A percentile compares a stretch with the other conserved stretches of the same genome.
These are phyloP conservation scores for Diplosoma virens DNA, from an alignment of 23 tunicate genomes.

Conservation along the genomic window DNA sequence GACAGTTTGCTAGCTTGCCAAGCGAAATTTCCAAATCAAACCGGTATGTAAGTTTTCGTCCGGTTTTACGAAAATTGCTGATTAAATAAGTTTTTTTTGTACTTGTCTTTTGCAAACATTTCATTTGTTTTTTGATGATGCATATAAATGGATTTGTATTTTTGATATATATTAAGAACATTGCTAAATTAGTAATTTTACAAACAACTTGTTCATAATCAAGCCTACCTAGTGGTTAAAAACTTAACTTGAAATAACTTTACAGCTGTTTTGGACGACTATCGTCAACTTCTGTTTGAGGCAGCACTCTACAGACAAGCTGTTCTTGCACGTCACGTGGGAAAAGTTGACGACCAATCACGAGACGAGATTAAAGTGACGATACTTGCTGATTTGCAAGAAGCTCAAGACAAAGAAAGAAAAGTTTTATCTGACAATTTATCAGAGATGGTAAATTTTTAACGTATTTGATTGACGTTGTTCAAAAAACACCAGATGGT, in stretches of 20 bases:
- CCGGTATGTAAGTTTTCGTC: too few relatives aligned
- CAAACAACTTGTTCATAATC: too few relatives aligned
- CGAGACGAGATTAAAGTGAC: slow-evolving; percentile 59
- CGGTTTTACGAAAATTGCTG: too few relatives aligned
- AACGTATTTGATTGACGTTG: not conserved
- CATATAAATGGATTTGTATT: too few relatives aligned
- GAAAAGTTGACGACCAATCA: slow-evolving; percentile 24
- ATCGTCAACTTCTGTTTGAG: slow-evolving; percentile 28
- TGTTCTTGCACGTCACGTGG: slow-evolving; percentile 42
- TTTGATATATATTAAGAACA: too few relatives aligned
- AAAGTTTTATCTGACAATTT: slow-evolving; percentile 14
- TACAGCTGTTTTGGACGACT: slow-evolving; percentile 43
- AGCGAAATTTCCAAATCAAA: slow-evolving; percentile 6
- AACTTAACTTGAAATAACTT: too few relatives aligned
- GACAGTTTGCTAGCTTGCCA: slow-evolving; percentile 27
- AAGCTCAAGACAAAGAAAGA: slow-evolving; percentile 53
- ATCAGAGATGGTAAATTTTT: slow-evolving; percentile 42
- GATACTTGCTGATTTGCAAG: slow-evolving; percentile 63
- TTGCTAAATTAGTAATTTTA: too few relatives aligned
- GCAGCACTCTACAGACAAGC: slow-evolving; percentile 62
- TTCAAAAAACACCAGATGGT: too few relatives aligned
- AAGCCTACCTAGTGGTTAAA: too few relatives aligned
- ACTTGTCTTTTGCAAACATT: too few relatives aligned
- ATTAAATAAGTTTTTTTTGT: slow-evolving; percentile 4
- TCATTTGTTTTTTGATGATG: too few relatives aligned